Conservation (phyloP, 1,140 invertebrate genomes). For the Ridgeia piscesae region DNA sequence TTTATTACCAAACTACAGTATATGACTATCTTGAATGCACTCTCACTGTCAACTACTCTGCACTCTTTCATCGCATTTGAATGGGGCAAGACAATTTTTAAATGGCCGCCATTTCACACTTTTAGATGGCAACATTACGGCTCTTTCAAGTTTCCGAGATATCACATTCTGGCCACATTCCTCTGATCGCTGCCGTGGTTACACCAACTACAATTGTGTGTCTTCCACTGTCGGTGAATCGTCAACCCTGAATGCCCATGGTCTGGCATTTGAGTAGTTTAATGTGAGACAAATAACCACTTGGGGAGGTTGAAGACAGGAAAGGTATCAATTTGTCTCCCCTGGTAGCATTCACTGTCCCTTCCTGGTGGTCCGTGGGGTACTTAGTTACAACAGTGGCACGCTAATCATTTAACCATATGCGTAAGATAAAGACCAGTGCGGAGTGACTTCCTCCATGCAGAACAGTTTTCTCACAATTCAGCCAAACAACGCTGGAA, state of each 20-base stretch:
- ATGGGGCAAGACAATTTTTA: neutral
- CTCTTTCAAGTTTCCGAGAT: neutral
- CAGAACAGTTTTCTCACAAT: neutral
- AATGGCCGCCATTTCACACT: neutral
- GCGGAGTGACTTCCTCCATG: too few species aligned
- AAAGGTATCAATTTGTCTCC: neutral
- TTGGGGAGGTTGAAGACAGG: neutral
- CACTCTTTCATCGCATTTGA: neutral
- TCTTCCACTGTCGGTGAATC: neutral
- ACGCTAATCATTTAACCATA: neutral
- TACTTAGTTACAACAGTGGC: neutral
- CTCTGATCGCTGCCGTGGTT: neutral
- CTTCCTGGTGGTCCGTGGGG: neutral
- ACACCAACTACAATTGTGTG: neutral
- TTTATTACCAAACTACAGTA: neutral
- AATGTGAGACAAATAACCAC: neutral
- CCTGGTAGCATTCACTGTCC: neutral
- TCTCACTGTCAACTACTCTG: neutral
- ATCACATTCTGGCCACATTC: neutral
- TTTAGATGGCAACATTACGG: neutral
- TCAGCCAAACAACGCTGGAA: neutral
- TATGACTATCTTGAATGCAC: neutral
- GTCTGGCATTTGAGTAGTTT: neutral
- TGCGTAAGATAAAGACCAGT: neutral
- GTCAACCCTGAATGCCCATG: neutral